Percentiles rank a stretch among this genome's conserved stretches.
Evolutionary conservation across 2,113 vertebrate genomes (phyloP).

Genomic region (Brevimyrus niger): DNA sequence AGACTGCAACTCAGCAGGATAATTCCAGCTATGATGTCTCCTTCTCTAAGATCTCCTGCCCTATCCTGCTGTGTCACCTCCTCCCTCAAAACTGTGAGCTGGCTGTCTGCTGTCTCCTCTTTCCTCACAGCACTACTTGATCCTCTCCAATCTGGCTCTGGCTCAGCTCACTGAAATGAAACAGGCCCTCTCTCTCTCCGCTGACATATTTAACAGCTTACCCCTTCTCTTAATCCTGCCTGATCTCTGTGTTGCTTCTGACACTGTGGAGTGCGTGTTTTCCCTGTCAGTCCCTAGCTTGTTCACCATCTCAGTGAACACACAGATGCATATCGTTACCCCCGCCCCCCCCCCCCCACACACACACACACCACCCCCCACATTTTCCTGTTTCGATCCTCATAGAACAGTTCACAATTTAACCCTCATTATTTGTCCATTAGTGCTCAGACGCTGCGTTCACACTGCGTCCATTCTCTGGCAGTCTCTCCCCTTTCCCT

Average conservation of each 20-base stretch:
- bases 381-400: not conserved
- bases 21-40: not conserved
- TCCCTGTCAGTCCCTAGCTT: not conserved
- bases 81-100: not conserved
- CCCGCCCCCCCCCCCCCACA: not conserved
- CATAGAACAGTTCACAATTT: not conserved
- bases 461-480: not conserved
- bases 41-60: constrained; percentile 6
- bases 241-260: constrained; percentile 12
- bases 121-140: constrained; percentile 7
- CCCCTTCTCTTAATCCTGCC: constrained; percentile 11
- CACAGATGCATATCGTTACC: not conserved
- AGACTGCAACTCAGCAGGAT: not conserved
- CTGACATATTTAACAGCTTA: constrained; percentile 1
- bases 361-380: too few species aligned
- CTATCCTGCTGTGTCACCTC: not conserved
- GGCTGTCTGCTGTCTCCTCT: not conserved
- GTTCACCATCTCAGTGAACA: not conserved
- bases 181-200: not conserved
- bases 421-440: not conserved
- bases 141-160: constrained; percentile 7
- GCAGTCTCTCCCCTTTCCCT: not conserved
- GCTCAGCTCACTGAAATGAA: not conserved
- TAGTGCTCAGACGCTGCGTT: not conserved
- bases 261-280: not conserved